Percentiles rank a stretch among this genome's conserved stretches.
Evolutionary conservation across 1,140 invertebrate genomes (phyloP).

Genomic region (Artemia franciscana): DNA sequence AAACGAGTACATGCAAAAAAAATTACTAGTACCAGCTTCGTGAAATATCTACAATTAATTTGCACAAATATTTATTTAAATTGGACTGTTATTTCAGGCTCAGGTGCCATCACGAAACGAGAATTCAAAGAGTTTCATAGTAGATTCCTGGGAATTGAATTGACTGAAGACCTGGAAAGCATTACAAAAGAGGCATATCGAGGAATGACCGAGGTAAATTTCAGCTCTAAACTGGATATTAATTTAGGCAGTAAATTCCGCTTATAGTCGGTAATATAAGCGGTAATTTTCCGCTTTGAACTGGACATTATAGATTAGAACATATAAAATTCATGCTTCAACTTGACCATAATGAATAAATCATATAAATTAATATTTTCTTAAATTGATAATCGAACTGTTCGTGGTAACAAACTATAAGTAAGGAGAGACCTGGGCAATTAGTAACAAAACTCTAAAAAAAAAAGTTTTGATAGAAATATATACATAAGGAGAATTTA

Average conservation of each 20-base stretch:
- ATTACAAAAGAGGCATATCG: conserved; percentile 1
- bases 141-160: background rate
- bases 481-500: too few species aligned
- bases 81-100: background rate
- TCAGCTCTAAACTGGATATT: background rate
- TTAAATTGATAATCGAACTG: too few species aligned
- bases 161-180: background rate
- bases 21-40: background rate
- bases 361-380: too few species aligned
- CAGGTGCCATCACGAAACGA: background rate
- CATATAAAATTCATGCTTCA: too few species aligned
- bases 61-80: background rate
- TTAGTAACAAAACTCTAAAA: too few species aligned
- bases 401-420: too few species aligned
- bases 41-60: background rate
- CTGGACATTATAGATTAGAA: too few species aligned
- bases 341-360: too few species aligned
- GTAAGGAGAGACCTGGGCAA: too few species aligned
- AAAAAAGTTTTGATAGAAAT: too few species aligned
- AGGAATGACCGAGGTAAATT: conserved; percentile 4
- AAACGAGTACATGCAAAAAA: background rate
- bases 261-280: too few species aligned
- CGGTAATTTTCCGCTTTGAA: too few species aligned
- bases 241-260: background rate
- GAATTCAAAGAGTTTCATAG: conserved; percentile 2